Evolutionary conservation across 2,888 invertebrate genomes (phyloP), one percentile per base, ranked within the genome.

Genomic region (Calliphora vomitoria): DNA sequence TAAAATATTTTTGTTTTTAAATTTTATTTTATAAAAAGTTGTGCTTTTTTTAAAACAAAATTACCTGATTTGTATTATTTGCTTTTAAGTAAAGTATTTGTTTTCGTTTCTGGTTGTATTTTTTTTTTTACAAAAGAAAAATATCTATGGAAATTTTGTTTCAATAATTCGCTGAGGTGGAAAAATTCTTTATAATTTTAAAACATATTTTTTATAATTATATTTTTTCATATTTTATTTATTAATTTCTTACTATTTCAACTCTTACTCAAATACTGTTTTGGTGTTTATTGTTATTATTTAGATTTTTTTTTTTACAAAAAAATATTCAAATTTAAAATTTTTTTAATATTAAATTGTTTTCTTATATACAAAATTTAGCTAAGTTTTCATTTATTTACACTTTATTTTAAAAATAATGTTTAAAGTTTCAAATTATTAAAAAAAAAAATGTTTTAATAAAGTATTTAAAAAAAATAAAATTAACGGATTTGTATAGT

Each of bases 21-120:
- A 76, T 64, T 62, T 80, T 69, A 64, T 81, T 75, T 78, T 62
- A 82, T 85, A 87, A 84, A 87, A 87, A 82, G 81, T 85, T 87
- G 87, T 87, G 87, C 85, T 82, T 87, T 82, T 64, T 69, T 78
- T 85, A 71, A 85, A 87, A 87, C 81, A 87, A 87, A 82, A 87
- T 87, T 82, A 87, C 87, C 87, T 87, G 87, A 87, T 87, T 87
- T 82, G 78, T 75, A 85, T 87, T 87, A 87, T 87, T 87, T 87
- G 87, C 87, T 87, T 87, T 85, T 79, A 85, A 85, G 85, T 87
- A 87, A 87, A 87, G 85, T 87, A 87, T 87, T 85, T 87, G 82
- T 87, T 87, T 55, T 82, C 75, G 64, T 82, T 87, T 68, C 66
- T 82, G 71, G 15, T 71, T 82, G 58, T 62, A 50, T 66, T 25